A percentile compares a stretch with the other conserved stretches of the same genome.
Conservation (phyloP, 2,888 invertebrate genomes). For the Drosophila testacea region DNA sequence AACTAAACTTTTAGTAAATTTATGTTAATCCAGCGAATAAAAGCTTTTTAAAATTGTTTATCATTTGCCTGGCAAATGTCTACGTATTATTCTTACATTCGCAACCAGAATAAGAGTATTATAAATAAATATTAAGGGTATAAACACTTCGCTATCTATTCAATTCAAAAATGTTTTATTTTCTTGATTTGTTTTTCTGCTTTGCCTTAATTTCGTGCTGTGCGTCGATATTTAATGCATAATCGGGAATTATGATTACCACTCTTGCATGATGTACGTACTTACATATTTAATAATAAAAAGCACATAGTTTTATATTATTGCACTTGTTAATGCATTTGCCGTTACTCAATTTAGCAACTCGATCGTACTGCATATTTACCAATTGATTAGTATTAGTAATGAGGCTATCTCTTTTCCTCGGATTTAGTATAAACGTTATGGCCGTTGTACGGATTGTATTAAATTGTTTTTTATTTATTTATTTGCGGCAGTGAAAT, state of each 20-base stretch:
- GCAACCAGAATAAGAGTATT: too few species aligned
- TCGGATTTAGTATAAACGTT: constrained; percentile 15
- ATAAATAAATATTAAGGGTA: too few species aligned
- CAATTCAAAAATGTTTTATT: constrained; percentile 3
- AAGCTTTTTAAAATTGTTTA: too few species aligned
- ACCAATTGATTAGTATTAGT: constrained; percentile 47
- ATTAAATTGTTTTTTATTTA: constrained; percentile 37
- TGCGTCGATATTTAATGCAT: constrained; percentile 71
- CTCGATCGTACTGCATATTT: constrained; percentile 56
- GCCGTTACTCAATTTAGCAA: constrained; percentile 77
- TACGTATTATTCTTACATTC: too few species aligned
- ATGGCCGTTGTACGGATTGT: constrained; percentile 17
- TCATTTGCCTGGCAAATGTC: too few species aligned
- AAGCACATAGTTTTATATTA: constrained; percentile 57
- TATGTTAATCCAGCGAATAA: too few species aligned
- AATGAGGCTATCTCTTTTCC: constrained; percentile 15
- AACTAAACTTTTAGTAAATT: too few species aligned
- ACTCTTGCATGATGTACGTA: constrained; percentile 63
- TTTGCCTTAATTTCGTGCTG: constrained; percentile 53
- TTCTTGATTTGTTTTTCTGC: constrained; percentile 44
- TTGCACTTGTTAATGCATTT: constrained; percentile 76
- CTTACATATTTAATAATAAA: constrained; percentile 55
- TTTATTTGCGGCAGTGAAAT: constrained; percentile 44
- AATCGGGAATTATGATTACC: constrained; percentile 67
- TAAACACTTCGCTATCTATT: not conserved